Evolutionary conservation across 2,113 vertebrate species (phyloP).

Genomic region (Channa argus): DNA sequence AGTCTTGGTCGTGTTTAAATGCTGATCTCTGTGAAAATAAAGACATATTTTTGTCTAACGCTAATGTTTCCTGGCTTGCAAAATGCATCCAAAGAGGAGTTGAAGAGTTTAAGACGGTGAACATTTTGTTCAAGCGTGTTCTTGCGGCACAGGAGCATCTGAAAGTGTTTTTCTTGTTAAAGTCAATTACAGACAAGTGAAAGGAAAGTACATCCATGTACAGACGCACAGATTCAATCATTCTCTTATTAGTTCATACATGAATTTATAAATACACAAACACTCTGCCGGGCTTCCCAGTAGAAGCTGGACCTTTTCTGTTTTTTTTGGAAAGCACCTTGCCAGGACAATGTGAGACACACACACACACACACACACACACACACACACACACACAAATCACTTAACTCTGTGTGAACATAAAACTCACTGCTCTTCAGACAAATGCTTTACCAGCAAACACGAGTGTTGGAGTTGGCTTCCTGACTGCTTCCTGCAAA

Average conservation of each 20-base stretch:
- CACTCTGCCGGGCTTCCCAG: neutral
- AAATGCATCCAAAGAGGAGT: neutral
- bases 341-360: conserved; percentile 16
- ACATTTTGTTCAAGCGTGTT: neutral
- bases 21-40: conserved; percentile 60
- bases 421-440: conserved; percentile 11
- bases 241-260: neutral
- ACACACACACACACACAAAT: conserved; percentile 26
- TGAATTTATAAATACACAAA: neutral
- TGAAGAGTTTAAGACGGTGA: conserved; percentile 13
- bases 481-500: neutral
- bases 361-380: conserved; percentile 37
- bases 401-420: conserved; percentile 1
- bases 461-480: neutral
- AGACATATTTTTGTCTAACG: conserved; percentile 12
- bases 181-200: neutral
- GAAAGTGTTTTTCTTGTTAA: neutral
- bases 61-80: conserved; percentile 16
- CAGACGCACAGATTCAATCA: neutral
- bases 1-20: conserved; percentile 61
- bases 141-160: no score
- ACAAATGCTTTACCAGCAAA: conserved; percentile 17
- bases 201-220: neutral
- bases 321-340: conserved; percentile 63
- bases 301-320: neutral